Evolutionary conservation across 2,797 vertebrate genomes (phyloP).

Genomic region (Pseudochirops cupreus): DNA sequence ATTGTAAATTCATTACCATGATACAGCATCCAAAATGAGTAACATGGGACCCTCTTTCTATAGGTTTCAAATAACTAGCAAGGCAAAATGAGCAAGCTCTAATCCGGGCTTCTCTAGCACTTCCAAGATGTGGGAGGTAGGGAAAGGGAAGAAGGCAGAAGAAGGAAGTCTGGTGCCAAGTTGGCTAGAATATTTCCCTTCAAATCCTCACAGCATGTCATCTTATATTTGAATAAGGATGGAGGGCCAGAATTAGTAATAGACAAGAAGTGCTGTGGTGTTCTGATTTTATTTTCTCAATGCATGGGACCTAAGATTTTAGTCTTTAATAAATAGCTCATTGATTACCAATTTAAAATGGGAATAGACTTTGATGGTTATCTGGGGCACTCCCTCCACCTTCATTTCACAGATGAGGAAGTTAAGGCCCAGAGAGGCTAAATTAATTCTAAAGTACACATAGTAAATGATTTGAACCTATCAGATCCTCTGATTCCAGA

Average conservation of each 20-base stretch:
- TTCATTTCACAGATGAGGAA: neutral
- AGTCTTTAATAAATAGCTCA: conserved; percentile 25
- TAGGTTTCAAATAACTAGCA: conserved; percentile 56
- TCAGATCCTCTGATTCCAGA: neutral
- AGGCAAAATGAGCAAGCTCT: neutral
- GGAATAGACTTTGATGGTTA: neutral
- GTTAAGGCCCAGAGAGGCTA: neutral
- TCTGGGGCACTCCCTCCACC: neutral
- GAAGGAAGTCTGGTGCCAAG: neutral
- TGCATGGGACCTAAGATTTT: neutral
- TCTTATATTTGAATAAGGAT: neutral
- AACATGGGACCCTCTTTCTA: conserved; percentile 29
- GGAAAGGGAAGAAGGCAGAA: neutral
- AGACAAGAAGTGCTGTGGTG: neutral
- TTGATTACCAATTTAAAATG: neutral
- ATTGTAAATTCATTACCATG: neutral
- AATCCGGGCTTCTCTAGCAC: neutral
- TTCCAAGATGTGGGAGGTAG: neutral
- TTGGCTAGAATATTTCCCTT: conserved; percentile 1
- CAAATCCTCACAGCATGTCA: conserved; percentile 1
- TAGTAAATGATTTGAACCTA: neutral
- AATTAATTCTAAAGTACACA: neutral
- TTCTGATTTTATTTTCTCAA: conserved; percentile 33
- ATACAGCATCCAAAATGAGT: conserved; percentile 40
- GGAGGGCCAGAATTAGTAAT: conserved; percentile 8